Conservation (phyloP, 2,113 vertebrate species). For the Serilophus lunatus region DNA sequence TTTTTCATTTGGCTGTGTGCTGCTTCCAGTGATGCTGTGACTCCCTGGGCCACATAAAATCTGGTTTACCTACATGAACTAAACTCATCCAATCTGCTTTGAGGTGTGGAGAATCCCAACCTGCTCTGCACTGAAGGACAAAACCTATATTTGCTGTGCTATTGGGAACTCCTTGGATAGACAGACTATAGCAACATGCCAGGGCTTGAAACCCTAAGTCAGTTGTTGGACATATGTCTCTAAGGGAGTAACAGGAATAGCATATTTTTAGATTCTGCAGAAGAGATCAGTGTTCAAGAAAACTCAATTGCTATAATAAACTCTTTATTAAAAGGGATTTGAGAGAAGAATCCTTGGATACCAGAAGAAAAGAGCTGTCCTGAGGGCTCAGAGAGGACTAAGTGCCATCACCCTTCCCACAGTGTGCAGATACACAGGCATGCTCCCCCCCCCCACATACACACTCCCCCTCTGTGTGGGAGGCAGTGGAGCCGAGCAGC, state of each 20-base stretch:
- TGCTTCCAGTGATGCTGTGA: not conserved
- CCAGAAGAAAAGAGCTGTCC: not conserved
- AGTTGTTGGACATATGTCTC: not conserved
- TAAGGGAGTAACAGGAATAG: not conserved
- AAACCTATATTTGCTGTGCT: not conserved
- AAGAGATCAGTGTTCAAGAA: not conserved
- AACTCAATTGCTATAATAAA: not conserved
- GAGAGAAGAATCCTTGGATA: not conserved
- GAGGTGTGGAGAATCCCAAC: not conserved
- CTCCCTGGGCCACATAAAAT: not conserved
- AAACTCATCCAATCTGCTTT: fast-evolving
- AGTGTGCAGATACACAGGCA: not conserved
- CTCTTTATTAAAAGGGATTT: not conserved
- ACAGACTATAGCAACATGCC: not conserved
- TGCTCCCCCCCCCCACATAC: not conserved
- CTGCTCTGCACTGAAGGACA: not conserved
- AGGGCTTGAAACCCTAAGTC: not conserved
- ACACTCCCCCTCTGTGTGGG: not conserved
- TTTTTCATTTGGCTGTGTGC: not conserved
- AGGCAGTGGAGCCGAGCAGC: not conserved
- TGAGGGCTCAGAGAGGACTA: not conserved
- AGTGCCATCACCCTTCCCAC: not conserved
- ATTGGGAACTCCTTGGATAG: not conserved
- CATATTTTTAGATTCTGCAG: not conserved
- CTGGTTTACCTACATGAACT: not conserved